phyloP scores from a whole-genome alignment of 1,140 invertebrate genomes.

The Calephelis virginiensis region DNA sequence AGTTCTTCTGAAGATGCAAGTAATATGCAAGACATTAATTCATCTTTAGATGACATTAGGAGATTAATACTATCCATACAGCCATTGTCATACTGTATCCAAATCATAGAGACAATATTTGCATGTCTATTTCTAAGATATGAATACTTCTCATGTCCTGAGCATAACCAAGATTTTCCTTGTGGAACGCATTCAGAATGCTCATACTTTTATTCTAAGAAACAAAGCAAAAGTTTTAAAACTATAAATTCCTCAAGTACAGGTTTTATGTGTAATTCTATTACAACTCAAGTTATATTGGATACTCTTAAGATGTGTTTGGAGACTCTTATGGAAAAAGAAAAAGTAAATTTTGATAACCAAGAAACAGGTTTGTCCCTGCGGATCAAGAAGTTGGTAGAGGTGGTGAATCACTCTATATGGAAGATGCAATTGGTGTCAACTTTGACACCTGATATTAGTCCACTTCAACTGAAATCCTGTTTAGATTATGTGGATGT shows the following conservation, averaged over 20 bases:
- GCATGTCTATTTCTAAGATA: conserved; percentile 71
- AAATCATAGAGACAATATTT: conserved; percentile 75
- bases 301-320: conserved; percentile 69
- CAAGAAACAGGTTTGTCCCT: conserved; percentile 37
- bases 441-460: conserved; percentile 63
- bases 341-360: conserved; percentile 40
- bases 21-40: conserved; percentile 47
- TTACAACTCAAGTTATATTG: conserved; percentile 66
- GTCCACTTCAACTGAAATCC: conserved; percentile 55
- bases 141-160: conserved; percentile 71
- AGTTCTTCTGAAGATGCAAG: conserved; percentile 53
- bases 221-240: conserved; percentile 52
- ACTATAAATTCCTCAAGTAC: conserved; percentile 42
- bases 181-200: conserved; percentile 73
- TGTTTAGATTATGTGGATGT: conserved; percentile 72
- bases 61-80: conserved; percentile 63
- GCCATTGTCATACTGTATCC: conserved; percentile 63
- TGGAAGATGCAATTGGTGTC: conserved; percentile 74
- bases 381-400: conserved; percentile 54
- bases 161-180: conserved; percentile 58
- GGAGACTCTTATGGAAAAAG: conserved; percentile 50
- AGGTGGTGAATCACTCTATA: conserved; percentile 68
- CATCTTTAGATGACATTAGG: conserved; percentile 68
- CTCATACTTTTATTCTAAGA: conserved; percentile 75
- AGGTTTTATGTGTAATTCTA: conserved; percentile 70